These are phyloP conservation scores for Fundulus diaphanus DNA, from an alignment of 2,797 vertebrate species.

Conservation along the genomic window DNA sequence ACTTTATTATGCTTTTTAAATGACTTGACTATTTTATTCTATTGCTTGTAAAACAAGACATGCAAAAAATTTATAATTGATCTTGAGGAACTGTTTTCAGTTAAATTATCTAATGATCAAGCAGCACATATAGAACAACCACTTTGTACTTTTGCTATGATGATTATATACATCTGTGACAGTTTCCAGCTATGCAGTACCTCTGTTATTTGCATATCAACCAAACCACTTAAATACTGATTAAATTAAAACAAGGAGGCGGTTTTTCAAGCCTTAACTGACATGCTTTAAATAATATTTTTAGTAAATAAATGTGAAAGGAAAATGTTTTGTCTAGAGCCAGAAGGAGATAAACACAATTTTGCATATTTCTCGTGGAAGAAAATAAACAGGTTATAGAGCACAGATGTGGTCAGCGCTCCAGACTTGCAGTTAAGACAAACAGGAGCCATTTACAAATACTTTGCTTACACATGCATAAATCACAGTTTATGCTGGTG, in stretches of 20 bases:
- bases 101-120: neutral
- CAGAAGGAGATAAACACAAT: conserved; percentile 37
- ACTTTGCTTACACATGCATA: conserved; percentile 62
- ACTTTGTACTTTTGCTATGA: neutral
- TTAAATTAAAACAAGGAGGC: neutral
- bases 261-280: neutral
- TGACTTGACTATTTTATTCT: too few relatives aligned
- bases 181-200: neutral
- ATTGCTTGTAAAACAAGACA: too few relatives aligned
- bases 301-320: conserved; percentile 26
- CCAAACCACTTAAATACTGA: neutral
- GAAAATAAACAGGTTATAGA: conserved; percentile 43
- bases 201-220: conserved; percentile 2
- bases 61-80: too few relatives aligned
- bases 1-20: too few relatives aligned
- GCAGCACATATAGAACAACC: neutral
- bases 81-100: neutral
- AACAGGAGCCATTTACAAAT: conserved; percentile 68
- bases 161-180: neutral
- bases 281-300: conserved; percentile 2
- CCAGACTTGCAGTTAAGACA: conserved; percentile 63
- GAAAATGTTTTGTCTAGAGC: conserved; percentile 62
- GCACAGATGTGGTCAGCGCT: conserved; percentile 62
- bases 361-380: conserved; percentile 42
- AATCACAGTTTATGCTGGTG: conserved; percentile 69